These are phyloP conservation scores for Scaptomyza tumidula DNA, from an alignment of 2,888 invertebrate genomes.

Conservation along the genomic window DNA sequence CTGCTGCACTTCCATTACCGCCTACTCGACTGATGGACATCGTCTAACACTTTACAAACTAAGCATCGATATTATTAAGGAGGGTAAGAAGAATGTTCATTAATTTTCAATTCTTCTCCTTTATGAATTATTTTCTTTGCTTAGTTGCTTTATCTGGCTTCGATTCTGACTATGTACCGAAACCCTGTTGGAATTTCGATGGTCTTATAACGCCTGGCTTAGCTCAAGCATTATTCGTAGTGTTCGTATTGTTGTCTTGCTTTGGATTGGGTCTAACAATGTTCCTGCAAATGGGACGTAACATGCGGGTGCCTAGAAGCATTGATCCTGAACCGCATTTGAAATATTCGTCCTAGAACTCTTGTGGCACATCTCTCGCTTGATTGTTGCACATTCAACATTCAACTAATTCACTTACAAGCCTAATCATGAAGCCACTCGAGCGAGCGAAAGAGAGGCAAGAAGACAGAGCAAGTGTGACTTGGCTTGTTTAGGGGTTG, in stretches of 20 bases:
- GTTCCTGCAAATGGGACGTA: slow-evolving; percentile 54
- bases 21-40: neutral
- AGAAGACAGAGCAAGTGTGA: neutral
- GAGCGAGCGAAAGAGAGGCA: slow-evolving; percentile 4
- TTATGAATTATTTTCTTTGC: neutral
- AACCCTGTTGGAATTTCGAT: slow-evolving; percentile 52
- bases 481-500: slow-evolving; percentile 8
- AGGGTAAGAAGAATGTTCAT: slow-evolving; percentile 18
- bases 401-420: slow-evolving; percentile 69
- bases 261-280: slow-evolving; percentile 46
- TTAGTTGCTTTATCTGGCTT: slow-evolving; percentile 1
- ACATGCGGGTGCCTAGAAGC: slow-evolving; percentile 25
- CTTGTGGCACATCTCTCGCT: slow-evolving; percentile 39
- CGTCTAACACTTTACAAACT: slow-evolving; percentile 36
- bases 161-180: slow-evolving; percentile 34
- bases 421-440: slow-evolving; percentile 59
- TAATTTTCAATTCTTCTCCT: too few species aligned
- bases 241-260: slow-evolving; percentile 35
- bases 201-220: slow-evolving; percentile 38
- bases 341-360: slow-evolving; percentile 27
- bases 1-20: slow-evolving; percentile 42
- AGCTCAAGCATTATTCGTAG: slow-evolving; percentile 36
- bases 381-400: slow-evolving; percentile 9
- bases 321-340: slow-evolving; percentile 46
- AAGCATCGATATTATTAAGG: slow-evolving; percentile 35